These are phyloP conservation scores for Yponomeuta cagnagella DNA, from an alignment of 2,888 invertebrate genomes.

Conservation along the genomic window DNA sequence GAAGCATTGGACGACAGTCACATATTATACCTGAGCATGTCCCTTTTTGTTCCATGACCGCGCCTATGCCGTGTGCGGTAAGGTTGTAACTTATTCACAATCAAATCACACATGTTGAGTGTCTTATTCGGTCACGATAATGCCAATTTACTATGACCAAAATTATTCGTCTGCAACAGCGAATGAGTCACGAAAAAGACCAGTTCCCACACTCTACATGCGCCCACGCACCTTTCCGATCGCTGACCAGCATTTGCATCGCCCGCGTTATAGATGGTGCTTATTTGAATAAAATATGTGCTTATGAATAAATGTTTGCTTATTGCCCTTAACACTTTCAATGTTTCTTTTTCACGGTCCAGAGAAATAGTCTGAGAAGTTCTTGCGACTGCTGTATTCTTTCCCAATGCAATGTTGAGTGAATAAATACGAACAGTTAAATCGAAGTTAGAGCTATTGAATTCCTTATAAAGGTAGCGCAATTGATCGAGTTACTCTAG, in stretches of 20 bases:
- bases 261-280: constrained; percentile 11
- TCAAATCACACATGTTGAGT: not conserved
- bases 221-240: constrained; percentile 42
- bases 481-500: not conserved
- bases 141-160: not conserved
- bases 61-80: not conserved
- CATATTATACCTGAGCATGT: no score
- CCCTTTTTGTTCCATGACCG: not conserved
- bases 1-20: not conserved
- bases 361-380: not conserved
- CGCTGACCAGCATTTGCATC: constrained; percentile 35
- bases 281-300: constrained; percentile 11
- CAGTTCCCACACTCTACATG: constrained; percentile 58
- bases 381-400: not conserved
- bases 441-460: not conserved
- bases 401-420: not conserved
- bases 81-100: not conserved
- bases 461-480: not conserved
- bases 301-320: constrained; percentile 10
- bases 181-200: constrained; percentile 49
- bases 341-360: not conserved
- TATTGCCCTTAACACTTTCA: not conserved
- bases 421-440: not conserved
- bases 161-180: not conserved
- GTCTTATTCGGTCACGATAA: constrained; percentile 8